Evolutionary conservation across 2,888 invertebrate species (phyloP).

Genomic region (Caradrina clavipalpis): DNA sequence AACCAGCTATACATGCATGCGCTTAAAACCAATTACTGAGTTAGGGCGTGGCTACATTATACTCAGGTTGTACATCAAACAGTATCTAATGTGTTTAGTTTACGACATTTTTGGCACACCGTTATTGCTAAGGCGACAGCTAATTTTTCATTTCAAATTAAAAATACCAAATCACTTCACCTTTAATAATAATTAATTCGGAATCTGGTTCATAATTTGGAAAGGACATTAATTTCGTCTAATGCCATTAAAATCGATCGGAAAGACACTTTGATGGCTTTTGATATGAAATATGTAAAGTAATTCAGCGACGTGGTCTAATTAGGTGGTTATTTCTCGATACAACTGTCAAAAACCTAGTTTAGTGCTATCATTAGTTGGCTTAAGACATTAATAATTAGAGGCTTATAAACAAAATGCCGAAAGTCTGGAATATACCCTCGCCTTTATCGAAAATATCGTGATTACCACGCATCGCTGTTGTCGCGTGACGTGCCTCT

Average conservation of each 20-base stretch:
- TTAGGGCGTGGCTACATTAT: constrained; percentile 52
- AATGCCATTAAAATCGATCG: constrained; percentile 27
- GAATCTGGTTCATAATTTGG: constrained; percentile 29
- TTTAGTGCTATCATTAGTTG: constrained; percentile 33
- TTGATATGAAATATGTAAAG: constrained; percentile 34
- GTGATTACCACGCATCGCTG: constrained; percentile 56
- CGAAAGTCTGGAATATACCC: constrained; percentile 18
- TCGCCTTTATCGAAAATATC: constrained; percentile 48
- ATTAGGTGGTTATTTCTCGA: constrained; percentile 31
- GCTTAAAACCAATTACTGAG: constrained; percentile 55
- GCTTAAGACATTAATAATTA: constrained; percentile 46
- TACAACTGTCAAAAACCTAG: constrained; percentile 40
- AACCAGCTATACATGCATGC: constrained; percentile 54
- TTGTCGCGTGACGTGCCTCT: constrained; percentile 57
- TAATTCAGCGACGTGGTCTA: constrained; percentile 20
- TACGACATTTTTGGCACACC: constrained; percentile 29
- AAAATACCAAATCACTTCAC: constrained; percentile 44
- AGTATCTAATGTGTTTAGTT: constrained; percentile 30
- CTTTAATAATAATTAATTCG: constrained; percentile 38
- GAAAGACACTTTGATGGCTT: constrained; percentile 38
- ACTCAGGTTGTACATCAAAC: constrained; percentile 51
- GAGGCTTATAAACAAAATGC: constrained; percentile 14
- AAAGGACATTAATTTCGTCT: constrained; percentile 30
- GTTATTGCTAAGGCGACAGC: constrained; percentile 36
- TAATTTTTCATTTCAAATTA: constrained; percentile 45